Evolutionary conservation across 2,113 vertebrate genomes (phyloP).

Genomic region (Ifrita kowaldi): DNA sequence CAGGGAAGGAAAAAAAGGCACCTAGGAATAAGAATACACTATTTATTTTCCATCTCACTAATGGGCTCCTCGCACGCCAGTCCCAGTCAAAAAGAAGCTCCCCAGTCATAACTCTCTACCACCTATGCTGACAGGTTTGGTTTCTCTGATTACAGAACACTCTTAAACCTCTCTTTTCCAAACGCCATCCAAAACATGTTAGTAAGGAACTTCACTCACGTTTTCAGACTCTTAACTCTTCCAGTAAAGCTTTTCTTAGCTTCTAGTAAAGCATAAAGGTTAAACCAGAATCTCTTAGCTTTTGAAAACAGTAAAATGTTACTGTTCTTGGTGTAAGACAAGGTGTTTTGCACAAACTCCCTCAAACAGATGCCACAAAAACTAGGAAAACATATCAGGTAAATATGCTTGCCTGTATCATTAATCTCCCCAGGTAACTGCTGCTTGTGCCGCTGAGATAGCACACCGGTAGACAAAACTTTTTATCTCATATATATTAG

Average conservation of each 20-base stretch:
- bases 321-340: too few relatives aligned
- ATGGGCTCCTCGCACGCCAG: accelerated
- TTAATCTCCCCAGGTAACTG: background rate
- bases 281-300: background rate
- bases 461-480: background rate
- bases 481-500: background rate
- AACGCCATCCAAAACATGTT: background rate
- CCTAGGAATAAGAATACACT: background rate
- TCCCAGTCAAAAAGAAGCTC: background rate
- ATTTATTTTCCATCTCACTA: background rate
- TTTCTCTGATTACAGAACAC: background rate
- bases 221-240: background rate
- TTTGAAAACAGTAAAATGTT: background rate
- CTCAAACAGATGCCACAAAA: background rate
- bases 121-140: background rate
- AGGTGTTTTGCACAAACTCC: background rate
- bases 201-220: background rate
- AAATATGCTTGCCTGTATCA: background rate
- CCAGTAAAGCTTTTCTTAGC: background rate
- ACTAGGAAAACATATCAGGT: background rate
- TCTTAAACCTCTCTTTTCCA: background rate
- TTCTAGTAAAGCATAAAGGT: background rate
- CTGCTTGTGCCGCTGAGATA: background rate
- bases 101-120: background rate
- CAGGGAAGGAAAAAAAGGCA: background rate